Evolutionary conservation across 2,888 invertebrate species (phyloP).

Genomic region (Platycheirus rosarum): DNA sequence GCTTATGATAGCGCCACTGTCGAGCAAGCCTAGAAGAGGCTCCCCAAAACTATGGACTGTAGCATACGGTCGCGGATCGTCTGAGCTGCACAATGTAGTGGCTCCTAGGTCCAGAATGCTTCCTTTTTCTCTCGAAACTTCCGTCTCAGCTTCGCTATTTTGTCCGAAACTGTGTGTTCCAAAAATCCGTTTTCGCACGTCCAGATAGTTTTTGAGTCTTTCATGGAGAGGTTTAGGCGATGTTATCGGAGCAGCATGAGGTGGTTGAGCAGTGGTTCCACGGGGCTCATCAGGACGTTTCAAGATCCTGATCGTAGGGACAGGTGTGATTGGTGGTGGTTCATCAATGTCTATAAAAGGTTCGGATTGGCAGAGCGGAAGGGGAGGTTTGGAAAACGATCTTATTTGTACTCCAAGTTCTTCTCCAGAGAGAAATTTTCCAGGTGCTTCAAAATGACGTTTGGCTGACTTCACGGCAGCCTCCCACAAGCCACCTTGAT

Average conservation of each 20-base stretch:
- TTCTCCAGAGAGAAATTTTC: neutral
- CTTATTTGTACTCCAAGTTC: no score
- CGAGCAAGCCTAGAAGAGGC: neutral
- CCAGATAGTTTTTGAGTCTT: neutral
- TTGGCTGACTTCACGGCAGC: constrained; percentile 1
- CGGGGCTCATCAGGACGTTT: neutral
- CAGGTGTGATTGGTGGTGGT: neutral
- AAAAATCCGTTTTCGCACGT: neutral
- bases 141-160: neutral
- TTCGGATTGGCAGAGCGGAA: no score
- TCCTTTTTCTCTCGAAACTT: neutral
- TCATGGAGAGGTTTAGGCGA: no score
- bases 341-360: no score
- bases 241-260: neutral
- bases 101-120: neutral
- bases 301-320: neutral
- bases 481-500: constrained; percentile 1
- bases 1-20: neutral
- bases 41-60: neutral
- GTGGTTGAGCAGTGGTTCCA: neutral
- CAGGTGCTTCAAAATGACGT: neutral
- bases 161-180: neutral
- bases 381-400: no score
- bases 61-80: neutral
- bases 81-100: neutral